Percentiles rank a stretch among this genome's conserved stretches.
Conservation (phyloP, 2,113 vertebrate species). For the Gymnogyps californianus region DNA sequence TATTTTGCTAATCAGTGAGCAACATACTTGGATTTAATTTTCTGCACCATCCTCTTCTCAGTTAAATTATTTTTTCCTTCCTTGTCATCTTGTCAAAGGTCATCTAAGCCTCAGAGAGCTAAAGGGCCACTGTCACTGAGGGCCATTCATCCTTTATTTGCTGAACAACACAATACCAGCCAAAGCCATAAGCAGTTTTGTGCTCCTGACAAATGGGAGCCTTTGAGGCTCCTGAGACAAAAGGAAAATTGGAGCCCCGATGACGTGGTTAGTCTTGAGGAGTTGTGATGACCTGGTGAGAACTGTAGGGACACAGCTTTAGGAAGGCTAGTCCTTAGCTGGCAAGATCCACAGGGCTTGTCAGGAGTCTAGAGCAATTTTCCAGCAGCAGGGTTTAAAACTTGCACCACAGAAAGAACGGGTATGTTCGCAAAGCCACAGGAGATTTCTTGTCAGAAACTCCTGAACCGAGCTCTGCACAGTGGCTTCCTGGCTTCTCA, state of each 20-base stretch:
- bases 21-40: not conserved
- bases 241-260: rapidly evolving
- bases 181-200: not conserved
- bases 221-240: not conserved
- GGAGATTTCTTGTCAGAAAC: not conserved
- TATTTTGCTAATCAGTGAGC: not conserved
- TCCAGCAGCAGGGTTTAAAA: not conserved
- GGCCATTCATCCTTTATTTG: not conserved
- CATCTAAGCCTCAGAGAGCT: not conserved
- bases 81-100: not conserved
- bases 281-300: rapidly evolving
- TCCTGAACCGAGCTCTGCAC: not conserved
- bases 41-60: not conserved
- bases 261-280: not conserved
- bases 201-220: not conserved
- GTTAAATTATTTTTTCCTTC: not conserved
- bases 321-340: not conserved
- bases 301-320: not conserved
- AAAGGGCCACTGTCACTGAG: not conserved
- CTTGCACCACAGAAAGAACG: rapidly evolving
- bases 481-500: rapidly evolving
- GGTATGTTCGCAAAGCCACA: rapidly evolving
- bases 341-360: not conserved
- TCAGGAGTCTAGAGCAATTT: not conserved
- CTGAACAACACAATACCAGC: not conserved